Base-by-base conservation (phyloP, 2,888 invertebrate genomes). In the Stenotaenia linearis region DNA sequence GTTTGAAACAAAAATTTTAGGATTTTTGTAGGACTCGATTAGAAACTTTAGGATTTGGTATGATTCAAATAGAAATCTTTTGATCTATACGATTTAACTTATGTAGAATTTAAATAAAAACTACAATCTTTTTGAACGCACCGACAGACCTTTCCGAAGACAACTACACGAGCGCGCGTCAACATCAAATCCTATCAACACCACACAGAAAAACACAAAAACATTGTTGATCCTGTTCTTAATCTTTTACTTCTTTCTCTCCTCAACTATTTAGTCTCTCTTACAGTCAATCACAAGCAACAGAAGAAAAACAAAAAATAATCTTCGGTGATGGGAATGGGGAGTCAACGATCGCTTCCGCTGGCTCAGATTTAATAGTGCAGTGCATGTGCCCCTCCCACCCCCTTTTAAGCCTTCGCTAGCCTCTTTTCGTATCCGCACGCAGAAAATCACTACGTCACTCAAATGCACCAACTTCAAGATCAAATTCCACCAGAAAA, bases 291-390 rank as follows among this genome's bases (percentile, higher is more conserved):
- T 23, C n/a, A 56, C 56, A 56, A 56, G 21, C 7, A 21, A 23
- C 7, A 9, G 56, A 45, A 45, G 56, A 56, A 18, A 21, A 18
- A 45, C 45, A 45, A 56, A 40, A 40, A 12, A 12, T 40, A 40
- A 56, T 56, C 56, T 56, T 56, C 75, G 75, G 75, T 75, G 75
- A 75, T 75, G 75, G 75, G 75, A 75, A 75, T 75, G 75, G 75
- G 75, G 75, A 75, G 75, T 75, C 75, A 75, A 75, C 75, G 75
- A 75, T 75, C 75, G 75, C 75, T 75, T 28, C 75, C 75, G 75
- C 75, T 75, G 75, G 30, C 32, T 32, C 32, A 32, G 21, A 56
- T 23, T 56, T 40, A 40, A 56, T 56, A 56, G 23, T 28, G 32
- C 75, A 75, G 30, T 75, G 75, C 75, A 75, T 75, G 75, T 75